Evolutionary conservation across 2,797 vertebrate genomes (phyloP), one percentile per base, ranked within the genome.

Genomic region (Oreortyx pictus): DNA sequence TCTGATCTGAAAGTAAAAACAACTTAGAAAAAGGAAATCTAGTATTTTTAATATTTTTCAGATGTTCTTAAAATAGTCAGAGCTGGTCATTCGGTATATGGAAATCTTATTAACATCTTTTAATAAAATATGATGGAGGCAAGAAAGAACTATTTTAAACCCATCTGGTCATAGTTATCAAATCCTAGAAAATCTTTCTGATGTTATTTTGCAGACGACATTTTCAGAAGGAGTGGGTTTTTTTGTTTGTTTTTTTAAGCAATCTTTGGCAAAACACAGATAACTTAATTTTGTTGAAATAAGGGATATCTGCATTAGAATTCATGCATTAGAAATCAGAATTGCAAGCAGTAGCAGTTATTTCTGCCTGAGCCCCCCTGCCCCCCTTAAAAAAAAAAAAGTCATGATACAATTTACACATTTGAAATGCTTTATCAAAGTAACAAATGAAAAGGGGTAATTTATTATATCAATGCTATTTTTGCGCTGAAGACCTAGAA

Each of bases 211-310:
- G 88, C 92, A 89, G 59, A 46, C 29, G 92, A 76, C 95, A 81
- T 81, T 93, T 90, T 92, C 93, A 92, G 96, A 97, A 97, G 76
- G 93, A 97, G 91, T 95, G 64, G 39, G 39, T 39, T 39, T 39
- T 39, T 39, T 97, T 96, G 37, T 96, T 97, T 46, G 15, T 97
- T 96, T 96, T 97, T 46, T 49, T 49, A 97, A 98, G 97, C 95
- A 97, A 96, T 82, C 84, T 86, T 94, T 98, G 96, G 96, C 95
- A 96, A 92, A 96, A 93, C 94, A 77, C 89, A 94, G 92, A 95
- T 86, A 96, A 95, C 92, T 97, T 98, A 92, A 46, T 46, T 10
- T 46, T 22, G 90, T 94, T 97, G 97, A 96, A 97, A 96, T 97
- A 95, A 97, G 96, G 92, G 92, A 94, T 92, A 91, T 59, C 41